Conservation (phyloP, 2,113 vertebrate species). For the Pteruthius melanotis region DNA sequence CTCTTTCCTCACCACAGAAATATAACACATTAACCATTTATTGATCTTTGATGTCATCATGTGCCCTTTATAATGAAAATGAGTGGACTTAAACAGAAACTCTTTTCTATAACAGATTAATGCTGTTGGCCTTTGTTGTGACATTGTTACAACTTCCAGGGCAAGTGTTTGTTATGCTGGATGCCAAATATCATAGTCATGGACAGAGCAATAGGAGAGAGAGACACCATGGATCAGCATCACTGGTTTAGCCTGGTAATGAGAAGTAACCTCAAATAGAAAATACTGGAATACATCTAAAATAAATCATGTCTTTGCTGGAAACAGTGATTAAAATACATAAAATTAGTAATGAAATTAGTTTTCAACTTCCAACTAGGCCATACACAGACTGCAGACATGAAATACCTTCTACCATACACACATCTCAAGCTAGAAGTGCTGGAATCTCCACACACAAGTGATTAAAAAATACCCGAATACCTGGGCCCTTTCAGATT, state of each 20-base stretch:
- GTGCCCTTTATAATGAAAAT: slow-evolving; percentile 7
- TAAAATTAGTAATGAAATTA: background rate
- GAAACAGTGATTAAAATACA: background rate
- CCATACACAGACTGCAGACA: background rate
- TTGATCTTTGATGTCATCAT: background rate
- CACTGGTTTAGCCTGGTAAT: background rate
- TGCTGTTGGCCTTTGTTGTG: background rate
- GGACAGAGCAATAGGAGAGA: background rate
- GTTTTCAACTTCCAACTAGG: background rate
- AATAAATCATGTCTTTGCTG: background rate
- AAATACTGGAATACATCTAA: background rate
- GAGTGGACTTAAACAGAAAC: background rate
- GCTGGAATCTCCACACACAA: background rate
- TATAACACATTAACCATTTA: background rate
- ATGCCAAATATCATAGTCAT: background rate
- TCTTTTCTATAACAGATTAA: background rate
- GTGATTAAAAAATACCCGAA: background rate
- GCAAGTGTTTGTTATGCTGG: background rate
- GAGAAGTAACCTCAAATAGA: background rate
- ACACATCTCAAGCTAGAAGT: background rate
- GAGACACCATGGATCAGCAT: background rate
- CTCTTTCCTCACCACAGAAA: background rate
- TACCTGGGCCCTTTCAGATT: fast-evolving
- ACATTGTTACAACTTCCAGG: background rate
- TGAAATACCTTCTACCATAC: background rate